phyloP scores from a whole-genome alignment of 2,888 invertebrate species.

The Sphaerophoria rueppellii region DNA sequence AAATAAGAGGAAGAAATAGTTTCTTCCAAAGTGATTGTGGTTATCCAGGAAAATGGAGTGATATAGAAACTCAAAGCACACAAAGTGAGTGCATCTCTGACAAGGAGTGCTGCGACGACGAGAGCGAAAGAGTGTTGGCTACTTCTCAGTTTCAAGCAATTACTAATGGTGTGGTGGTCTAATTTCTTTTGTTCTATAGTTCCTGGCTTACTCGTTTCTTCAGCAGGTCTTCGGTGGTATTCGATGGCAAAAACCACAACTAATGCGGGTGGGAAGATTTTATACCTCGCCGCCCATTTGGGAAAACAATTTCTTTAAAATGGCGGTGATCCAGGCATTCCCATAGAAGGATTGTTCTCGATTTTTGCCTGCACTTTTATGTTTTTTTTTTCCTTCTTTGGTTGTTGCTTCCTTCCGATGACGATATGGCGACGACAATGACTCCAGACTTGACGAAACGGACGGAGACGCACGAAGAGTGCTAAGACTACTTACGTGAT shows the following conservation, averaged over 20 bases:
- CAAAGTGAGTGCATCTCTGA: conserved; percentile 24
- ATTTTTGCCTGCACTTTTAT: conserved; percentile 13
- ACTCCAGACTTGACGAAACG: no score
- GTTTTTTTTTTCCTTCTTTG: neutral
- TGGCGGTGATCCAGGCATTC: conserved; percentile 68
- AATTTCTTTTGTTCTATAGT: conserved; percentile 39
- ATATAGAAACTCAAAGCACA: conserved; percentile 54
- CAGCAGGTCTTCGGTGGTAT: conserved; percentile 12
- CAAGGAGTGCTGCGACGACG: neutral
- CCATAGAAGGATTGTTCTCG: conserved; percentile 52
- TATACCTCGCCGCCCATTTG: conserved; percentile 27
- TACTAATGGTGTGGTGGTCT: conserved; percentile 73
- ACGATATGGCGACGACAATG: neutral
- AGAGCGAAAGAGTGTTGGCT: conserved; percentile 55
- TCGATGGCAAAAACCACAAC: conserved; percentile 8
- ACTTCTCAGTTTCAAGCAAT: conserved; percentile 70
- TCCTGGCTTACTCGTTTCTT: neutral
- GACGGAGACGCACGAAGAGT: neutral
- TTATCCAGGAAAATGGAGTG: conserved; percentile 64
- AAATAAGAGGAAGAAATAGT: conserved; percentile 29
- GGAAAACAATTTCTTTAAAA: conserved; percentile 65
- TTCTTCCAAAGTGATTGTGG: conserved; percentile 67
- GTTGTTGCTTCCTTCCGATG: neutral
- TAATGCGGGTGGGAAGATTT: conserved; percentile 59
- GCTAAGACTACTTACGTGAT: conserved; percentile 18